Base-by-base conservation (phyloP, 2,888 invertebrate genomes). In the Onthophagus sagittarius region DNA sequence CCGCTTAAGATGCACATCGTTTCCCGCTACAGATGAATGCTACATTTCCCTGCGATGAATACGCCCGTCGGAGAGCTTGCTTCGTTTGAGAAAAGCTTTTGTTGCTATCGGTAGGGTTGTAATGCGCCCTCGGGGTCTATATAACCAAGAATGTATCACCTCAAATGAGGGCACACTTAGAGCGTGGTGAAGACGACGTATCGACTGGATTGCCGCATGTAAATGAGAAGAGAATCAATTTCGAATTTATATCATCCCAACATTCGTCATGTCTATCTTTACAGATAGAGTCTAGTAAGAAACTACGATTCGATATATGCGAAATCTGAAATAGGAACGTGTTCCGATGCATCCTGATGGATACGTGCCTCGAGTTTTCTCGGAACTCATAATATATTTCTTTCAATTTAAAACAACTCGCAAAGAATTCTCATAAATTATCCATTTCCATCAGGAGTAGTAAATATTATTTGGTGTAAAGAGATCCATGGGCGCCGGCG, bases 381-480 rank as follows among this genome's bases (percentile, higher is more conserved):
- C 39, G 39, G 6, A 53, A 53, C 39, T 53, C 39, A 53, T 53
- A 53, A 53, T 53, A 7, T 53, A 53, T 32, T 7, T 5, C 15
- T 64, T 23, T 64, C 64, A 64, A 64, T 64, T 64, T 23, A 7
- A 15, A 64, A 14, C 64, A 64, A 64, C 23, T 23, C 67, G 31
- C 9, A 23, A 67, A 4, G 67, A 67, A 32, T 15, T 67, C 23
- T n/a, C 23, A 67, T 67, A 67, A 67, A 67, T 67, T 67, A 23
- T 67, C 31, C 31, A 67, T 67, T n/a, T 23, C 67, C n/a, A 31
- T 67, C 31, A 23, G 31, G 67, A 23, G 67, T 31, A 23, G 67
- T 67, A 67, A 67, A 67, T 67, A 67, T 67, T 67, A 67, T 67
- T 67, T 23, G 67, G 67, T 67, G 67, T 67, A 67, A 67, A 67